A percentile compares a stretch with the other conserved stretches of the same genome.
Evolutionary conservation across 2,797 vertebrate genomes (phyloP).

Genomic region (Emys orbicularis): DNA sequence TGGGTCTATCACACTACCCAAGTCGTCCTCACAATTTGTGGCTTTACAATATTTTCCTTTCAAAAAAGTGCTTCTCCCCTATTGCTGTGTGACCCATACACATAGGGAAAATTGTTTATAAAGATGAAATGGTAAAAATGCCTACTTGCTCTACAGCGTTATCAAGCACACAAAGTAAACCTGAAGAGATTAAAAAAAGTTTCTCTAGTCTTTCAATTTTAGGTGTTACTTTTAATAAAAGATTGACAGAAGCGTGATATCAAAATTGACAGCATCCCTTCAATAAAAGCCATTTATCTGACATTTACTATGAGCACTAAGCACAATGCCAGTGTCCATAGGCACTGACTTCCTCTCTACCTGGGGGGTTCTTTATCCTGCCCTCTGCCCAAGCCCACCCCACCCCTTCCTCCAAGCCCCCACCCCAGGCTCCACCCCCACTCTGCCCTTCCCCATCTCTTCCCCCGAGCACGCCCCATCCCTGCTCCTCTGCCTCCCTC

Average conservation of each 20-base stretch:
- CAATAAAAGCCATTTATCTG: not conserved
- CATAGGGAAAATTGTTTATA: not conserved
- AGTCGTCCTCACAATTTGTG: not conserved
- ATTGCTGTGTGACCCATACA: not conserved
- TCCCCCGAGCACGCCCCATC: too few relatives aligned
- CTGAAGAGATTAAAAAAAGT: not conserved
- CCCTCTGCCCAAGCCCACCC: too few relatives aligned
- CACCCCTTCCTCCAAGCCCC: too few relatives aligned
- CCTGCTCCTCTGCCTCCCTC: too few relatives aligned
- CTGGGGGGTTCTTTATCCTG: too few relatives aligned
- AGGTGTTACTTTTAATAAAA: not conserved
- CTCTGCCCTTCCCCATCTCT: too few relatives aligned
- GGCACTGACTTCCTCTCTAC: too few relatives aligned
- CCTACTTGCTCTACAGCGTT: not conserved
- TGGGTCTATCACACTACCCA: not conserved
- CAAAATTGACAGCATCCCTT: not conserved
- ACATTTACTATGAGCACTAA: not conserved
- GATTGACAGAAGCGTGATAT: not conserved
- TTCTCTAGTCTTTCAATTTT: not conserved
- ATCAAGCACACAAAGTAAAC: fast-evolving
- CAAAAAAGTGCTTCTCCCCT: not conserved
- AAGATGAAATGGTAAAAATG: not conserved
- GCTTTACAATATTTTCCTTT: not conserved
- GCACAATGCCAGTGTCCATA: not conserved
- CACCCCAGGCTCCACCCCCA: too few relatives aligned